Evolutionary conservation across 2,113 vertebrate genomes (phyloP), one percentile per base, ranked within the genome.

Genomic region (Elephantulus edwardii): DNA sequence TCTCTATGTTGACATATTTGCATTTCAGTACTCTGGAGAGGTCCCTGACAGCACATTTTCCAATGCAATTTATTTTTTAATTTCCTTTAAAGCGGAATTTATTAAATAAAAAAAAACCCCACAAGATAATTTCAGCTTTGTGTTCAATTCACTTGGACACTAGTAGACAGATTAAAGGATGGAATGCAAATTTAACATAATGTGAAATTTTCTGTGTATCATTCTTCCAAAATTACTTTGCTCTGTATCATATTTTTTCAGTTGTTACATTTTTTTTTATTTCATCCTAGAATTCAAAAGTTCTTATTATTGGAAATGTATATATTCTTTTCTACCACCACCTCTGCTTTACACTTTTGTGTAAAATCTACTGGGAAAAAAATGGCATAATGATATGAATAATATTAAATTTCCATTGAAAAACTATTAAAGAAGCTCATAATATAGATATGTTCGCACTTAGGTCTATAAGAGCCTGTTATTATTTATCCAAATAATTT

Each of bases 401-500:
- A 16, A 2, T 14, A 58, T 84, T 85, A 75, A 82, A 81, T 38
- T 68, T 76, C 33, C 86, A 79, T 62, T 24, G 28, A 80, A 12
- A 60, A 91, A 89, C 54, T 80, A 85, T 30, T 75, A 56, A 92
- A 70, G 40, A 71, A 33, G 28, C 48, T 84, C 58, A 68, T 66
- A 74, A 54, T 44, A 40, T n/a, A n/a, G n/a, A n/a, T 30, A 60
- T 2, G 4, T 22, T 54, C 26, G n/a, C n/a, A 33, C 80, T 35
- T 26, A 77, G 28, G 77, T 52, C n/a, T 62, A 7, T 11, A 19
- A 68, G 42, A 82, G 3, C 6, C 19, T 83, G 48, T 48, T 10
- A 68, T 28, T 30, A 56, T 26, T 93, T 78, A 85, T 78, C 60
- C 42, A 81, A 35, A 92, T 4, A 90, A 38, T 71, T 93, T 71